Evolutionary conservation across 2,797 vertebrate species (phyloP).

Genomic region (Falco naumanni): DNA sequence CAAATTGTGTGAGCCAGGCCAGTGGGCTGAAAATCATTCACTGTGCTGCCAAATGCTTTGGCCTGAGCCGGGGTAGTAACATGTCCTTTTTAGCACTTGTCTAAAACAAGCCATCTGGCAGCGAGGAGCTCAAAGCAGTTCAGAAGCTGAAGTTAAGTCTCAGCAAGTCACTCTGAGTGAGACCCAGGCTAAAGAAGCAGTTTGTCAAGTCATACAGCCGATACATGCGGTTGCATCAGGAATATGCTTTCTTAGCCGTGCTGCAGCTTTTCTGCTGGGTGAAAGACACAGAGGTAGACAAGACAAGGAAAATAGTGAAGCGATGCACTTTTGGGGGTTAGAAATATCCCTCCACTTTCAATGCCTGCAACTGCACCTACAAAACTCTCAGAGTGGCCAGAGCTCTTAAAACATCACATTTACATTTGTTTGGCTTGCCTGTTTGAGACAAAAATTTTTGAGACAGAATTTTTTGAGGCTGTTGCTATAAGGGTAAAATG

Average conservation of each 20-base stretch:
- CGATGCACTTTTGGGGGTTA: background rate
- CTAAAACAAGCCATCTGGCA: background rate
- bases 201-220: background rate
- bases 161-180: background rate
- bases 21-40: slow-evolving; percentile 20
- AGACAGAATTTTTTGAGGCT: background rate
- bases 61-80: background rate
- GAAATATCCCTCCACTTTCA: background rate
- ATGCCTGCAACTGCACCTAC: background rate
- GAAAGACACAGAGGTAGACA: background rate
- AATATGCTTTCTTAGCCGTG: background rate
- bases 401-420: background rate
- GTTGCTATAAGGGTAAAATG: background rate
- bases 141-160: background rate
- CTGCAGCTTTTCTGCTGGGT: background rate
- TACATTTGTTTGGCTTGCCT: background rate
- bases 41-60: background rate
- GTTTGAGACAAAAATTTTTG: background rate
- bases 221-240: background rate
- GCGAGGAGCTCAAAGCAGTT: background rate
- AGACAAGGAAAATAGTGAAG: background rate
- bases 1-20: background rate
- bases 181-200: background rate
- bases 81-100: background rate
- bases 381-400: background rate